Evolutionary conservation across 30 jellyfish, hydroid and myxozoan species (phyloP).

Genomic region (Rhopilema esculentum): DNA sequence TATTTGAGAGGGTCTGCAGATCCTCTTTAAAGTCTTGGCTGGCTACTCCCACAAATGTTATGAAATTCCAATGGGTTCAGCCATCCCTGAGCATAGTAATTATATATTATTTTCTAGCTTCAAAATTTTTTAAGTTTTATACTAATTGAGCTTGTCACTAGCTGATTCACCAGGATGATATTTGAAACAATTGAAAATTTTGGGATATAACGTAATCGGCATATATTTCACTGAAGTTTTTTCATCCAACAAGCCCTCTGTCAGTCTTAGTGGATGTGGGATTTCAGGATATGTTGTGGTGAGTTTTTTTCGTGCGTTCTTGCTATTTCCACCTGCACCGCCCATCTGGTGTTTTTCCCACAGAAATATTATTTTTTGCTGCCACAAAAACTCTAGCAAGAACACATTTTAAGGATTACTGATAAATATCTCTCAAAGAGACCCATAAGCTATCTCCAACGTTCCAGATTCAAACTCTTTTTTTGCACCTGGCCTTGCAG

Average conservation of each 20-base stretch:
- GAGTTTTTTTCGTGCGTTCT: conserved; percentile 23
- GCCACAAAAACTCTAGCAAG: conserved; percentile 57
- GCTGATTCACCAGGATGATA: conserved; percentile 47
- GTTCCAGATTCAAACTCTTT: no score
- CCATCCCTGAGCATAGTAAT: conserved; percentile 63
- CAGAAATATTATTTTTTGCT: conserved; percentile 16
- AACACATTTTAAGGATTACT: no score
- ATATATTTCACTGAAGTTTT: conserved; percentile 18
- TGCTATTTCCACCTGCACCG: conserved; percentile 40
- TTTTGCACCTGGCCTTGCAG: no score
- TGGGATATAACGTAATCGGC: conserved; percentile 47
- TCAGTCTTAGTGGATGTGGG: conserved; percentile 30
- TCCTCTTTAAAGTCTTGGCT: not conserved
- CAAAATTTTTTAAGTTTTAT: conserved; percentile 65
- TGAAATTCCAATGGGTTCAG: conserved; percentile 12
- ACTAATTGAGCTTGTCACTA: conserved; percentile 50
- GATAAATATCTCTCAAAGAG: no score
- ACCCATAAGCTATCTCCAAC: no score
- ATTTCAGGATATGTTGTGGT: not conserved
- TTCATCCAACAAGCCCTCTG: conserved; percentile 50
- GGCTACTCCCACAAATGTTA: conserved; percentile 21
- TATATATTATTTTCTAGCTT: no score
- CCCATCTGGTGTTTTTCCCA: conserved; percentile 53
- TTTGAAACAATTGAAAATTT: conserved; percentile 34
- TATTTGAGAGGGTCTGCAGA: conserved; percentile 6